Evolutionary conservation across 1,140 invertebrate genomes (phyloP), one percentile per base, ranked within the genome.

Genomic region (Dendroctonus valens): DNA sequence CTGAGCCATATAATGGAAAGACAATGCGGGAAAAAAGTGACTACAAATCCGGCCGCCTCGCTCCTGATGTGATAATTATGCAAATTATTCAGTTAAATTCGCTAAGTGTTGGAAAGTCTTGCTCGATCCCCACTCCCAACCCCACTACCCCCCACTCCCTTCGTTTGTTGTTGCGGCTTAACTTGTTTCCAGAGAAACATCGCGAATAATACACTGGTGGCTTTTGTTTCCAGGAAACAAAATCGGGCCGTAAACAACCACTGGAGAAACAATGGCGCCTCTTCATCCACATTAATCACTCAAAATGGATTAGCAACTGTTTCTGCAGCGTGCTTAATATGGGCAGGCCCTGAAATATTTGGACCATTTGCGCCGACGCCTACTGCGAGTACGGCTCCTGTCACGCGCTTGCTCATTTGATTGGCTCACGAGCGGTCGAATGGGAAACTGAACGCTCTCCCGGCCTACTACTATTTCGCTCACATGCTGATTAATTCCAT

Each of bases 11-110:
- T 46, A 59, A 59, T 59, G 49, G 58, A 38, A 39, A 59, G 38
- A 26, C 12, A 59, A 49, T n/a, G 38, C 58, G 14, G 51, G 51
- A 63, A 63, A n/a, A 63, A 63, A 63, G 51, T 14, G 51, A 14
- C 37, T 54, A n/a, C 49, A 63, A 63, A 63, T 63, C 61, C 55
- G 52, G 52, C n/a, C 7, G 44, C 15, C 48, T 41, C n/a, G 26
- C 63, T 55, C 60, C 53, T 50, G 54, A 49, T 65, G 53, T 58
- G 38, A 26, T 42, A 50, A 65, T 65, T 65, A 65, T 65, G 63
- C 59, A 65, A 65, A 65, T 65, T 65, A 65, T 59, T 65, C 54
- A 58, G 54, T 65, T 65, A 59, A 65, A 65, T 65, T 65, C 41
- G 63, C 54, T 39, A 65, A 65, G 63, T 65, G 55, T 65, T 51